Evolutionary conservation across 2,888 invertebrate genomes (phyloP), one percentile per base, ranked within the genome.

Genomic region (Cryptus viduatorius): DNA sequence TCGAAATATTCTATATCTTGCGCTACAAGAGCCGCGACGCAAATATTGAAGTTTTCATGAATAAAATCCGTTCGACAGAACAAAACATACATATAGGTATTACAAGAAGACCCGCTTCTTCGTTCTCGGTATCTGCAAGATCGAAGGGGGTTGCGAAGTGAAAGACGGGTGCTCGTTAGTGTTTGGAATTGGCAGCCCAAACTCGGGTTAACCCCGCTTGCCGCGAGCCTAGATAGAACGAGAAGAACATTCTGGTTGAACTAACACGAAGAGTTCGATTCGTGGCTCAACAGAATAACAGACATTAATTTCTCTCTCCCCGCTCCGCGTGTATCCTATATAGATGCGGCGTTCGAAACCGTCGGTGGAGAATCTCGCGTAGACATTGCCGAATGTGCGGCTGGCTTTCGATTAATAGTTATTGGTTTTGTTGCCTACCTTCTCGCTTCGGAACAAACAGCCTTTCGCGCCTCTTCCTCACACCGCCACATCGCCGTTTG

Each of bases 331-430:
- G 37, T 76, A 16, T 31, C 31, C 10, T 1, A 64, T n/a, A 73
- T 56, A 56, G 42, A 71, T n/a, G 73, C 64, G 29, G 31, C 53
- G 48, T 48, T 48, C 48, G 48, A 48, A 48, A 48, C 14, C 48
- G 48, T 48, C 31, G 53, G 79, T 56, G 76, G 76, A 68, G 77
- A 82, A 86, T 88, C 87, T 85, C 88, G 88, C 85, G 46, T 59
- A 64, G 79, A 91, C 90, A 91, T 91, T 91, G 90, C 89, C 89
- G 90, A 92, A 92, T 92, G 91, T 91, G 92, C 90, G 91, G 91
- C 88, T 87, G 83, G 84, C 85, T 87, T 88, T 90, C 90, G 91
- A 92, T 92, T 92, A 92, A 92, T 92, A 92, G 92, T 91, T 91
- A 92, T 92, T 89, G 92, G 92, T 90, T 91, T 89, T 89, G 90